Base-by-base conservation (phyloP, 2,888 invertebrate genomes). In the Meta bourneti region DNA sequence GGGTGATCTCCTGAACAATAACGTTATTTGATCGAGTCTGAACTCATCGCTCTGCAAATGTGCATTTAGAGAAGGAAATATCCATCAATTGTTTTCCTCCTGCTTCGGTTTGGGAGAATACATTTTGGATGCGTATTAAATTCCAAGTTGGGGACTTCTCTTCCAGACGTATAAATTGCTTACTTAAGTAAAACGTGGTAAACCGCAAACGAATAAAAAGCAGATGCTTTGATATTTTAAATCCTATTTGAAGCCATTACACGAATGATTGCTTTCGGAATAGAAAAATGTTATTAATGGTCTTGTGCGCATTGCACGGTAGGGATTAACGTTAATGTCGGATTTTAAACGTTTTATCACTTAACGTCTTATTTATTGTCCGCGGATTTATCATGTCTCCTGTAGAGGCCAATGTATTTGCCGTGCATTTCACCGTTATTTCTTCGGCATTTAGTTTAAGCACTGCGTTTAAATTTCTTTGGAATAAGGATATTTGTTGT, bases 1-100 rank as follows among this genome's bases (percentile, higher is more conserved):
- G 13, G 13, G 48, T 11, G 48, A 48, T 7, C 51, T 52, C 19
- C 54, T 74, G 74, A 51, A 74, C 54, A 84, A 84, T 74, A 75
- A 48, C 74, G 61, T 75, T 84, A 74, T 84, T 75, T 75, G 19
- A 78, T 52, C 16, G 78, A n/a, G 51, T 78, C 52, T 52, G 19
- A 52, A 78, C 75, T 75, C 75, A 19, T 75, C 48, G 34, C 16
- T 34, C 49, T 13, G 75, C 11, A 75, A 75, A 75, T 75, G 75
- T 49, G 75, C 75, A 16, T 34, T 75, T 75, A 77, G 52, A 77
- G 16, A 77, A 52, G 49, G 16, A 19, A 77, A 69, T 51, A 51
- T 51, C 51, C n/a, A 77, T 16, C 20, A n/a, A 77, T 48, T 16
- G 51, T 51, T 52, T 70, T 82, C 54, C 82, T 20, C 72, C 71